These are phyloP conservation scores for Dexiosoma caninum DNA, from an alignment of 2,888 invertebrate species.

Conservation along the genomic window DNA sequence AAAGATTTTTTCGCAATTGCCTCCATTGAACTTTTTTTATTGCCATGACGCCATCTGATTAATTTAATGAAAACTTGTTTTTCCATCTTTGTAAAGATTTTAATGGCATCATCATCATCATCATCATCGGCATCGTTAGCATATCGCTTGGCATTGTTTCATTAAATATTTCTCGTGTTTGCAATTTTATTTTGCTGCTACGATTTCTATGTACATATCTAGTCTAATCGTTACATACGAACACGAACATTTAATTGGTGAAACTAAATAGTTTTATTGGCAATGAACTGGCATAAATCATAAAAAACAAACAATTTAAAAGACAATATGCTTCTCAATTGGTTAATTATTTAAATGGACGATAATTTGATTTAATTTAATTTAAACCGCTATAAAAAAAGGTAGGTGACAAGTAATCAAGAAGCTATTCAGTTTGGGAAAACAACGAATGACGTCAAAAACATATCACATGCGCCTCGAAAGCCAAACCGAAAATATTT, in stretches of 20 bases:
- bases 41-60: constrained; percentile 56
- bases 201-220: neutral
- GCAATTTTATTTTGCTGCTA: constrained; percentile 24
- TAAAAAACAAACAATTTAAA: constrained; percentile 9
- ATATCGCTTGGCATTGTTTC: neutral
- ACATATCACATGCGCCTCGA: too few relatives aligned
- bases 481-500: too few relatives aligned
- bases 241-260: constrained; percentile 34
- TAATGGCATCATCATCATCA: constrained; percentile 2
- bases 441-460: neutral
- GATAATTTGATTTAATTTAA: constrained; percentile 44
- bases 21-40: constrained; percentile 43
- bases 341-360: constrained; percentile 43
- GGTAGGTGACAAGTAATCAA: neutral
- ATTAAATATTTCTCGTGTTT: constrained; percentile 5
- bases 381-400: neutral
- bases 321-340: constrained; percentile 33
- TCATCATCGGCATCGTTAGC: too few relatives aligned
- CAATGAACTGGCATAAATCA: constrained; percentile 52
- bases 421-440: too few relatives aligned
- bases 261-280: constrained; percentile 52
- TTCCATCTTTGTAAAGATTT: neutral
- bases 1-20: constrained; percentile 23
- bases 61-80: constrained; percentile 21
- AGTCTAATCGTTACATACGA: constrained; percentile 9